Evolutionary conservation across 2,888 invertebrate species (phyloP), one percentile per base, ranked within the genome.

Genomic region (Drosophila dives): DNA sequence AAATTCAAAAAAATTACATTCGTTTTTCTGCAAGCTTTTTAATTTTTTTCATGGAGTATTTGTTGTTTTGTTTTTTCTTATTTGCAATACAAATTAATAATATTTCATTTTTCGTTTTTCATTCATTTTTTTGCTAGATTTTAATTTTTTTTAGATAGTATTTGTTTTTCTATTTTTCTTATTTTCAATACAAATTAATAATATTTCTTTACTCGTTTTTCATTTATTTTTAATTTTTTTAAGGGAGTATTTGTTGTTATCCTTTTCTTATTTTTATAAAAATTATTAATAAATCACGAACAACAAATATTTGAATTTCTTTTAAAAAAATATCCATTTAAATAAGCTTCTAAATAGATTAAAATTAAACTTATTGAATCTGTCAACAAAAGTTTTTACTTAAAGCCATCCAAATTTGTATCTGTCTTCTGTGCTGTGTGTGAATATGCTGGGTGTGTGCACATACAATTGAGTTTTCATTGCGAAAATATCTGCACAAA

Each of bases 401-500:
- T 73, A 45, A 77, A 71, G 45, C 45, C 29, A 50, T 10, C 63
- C 12, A n/a, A 20, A 33, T 34, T 49, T 51, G 17, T 36, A 34
- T 36, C 26, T 6, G 32, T 38, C 3, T 15, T 26, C 40, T 58
- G 34, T 3, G 12, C 1, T 11, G 11, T 29, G 10, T 50, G 29
- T 36, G 6, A 26, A 32, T 36, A 50, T 15, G 12, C 10, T 32
- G 59, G 49, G 32, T 40, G 48, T 40, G 48, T 72, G 67, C 67
- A 67, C 69, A 69, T 64, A 58, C 75, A 82, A 83, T 83, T 84
- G 68, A 75, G 80, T 79, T 76, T 74, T 72, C 79, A 83, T 74
- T 76, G 77, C 79, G 58, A 68, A 83, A 85, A 77, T 75, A 80
- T 80, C 74, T 67, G 62, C 59, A 65, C 81, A 86, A 86, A 86